Percentiles rank a stretch among this genome's conserved stretches.
Conservation (phyloP, 2,113 vertebrate species). For the Bagarius yarrelli region DNA sequence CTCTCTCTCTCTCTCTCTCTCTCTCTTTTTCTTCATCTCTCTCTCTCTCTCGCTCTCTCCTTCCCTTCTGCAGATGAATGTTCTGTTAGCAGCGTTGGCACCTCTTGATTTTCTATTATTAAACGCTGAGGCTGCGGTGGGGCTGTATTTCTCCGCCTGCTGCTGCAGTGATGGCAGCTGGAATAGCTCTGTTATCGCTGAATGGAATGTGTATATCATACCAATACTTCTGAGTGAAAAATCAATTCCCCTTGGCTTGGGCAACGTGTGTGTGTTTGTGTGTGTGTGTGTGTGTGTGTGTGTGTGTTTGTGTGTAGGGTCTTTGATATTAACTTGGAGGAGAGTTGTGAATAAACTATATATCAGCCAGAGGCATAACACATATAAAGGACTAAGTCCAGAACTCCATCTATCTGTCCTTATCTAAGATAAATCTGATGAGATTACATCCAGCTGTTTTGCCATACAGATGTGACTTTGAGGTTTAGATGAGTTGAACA, state of each 20-base stretch:
- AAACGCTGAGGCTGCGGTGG: constrained; percentile 55
- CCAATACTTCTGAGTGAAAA: constrained; percentile 52
- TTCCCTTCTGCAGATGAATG: constrained; percentile 66
- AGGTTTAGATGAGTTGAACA: background rate
- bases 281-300: constrained; percentile 37
- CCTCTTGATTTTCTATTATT: constrained; percentile 67
- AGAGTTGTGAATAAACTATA: constrained; percentile 35
- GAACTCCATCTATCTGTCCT: background rate
- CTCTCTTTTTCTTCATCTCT: constrained; percentile 40
- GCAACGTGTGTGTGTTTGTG: constrained; percentile 14
- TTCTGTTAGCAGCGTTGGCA: constrained; percentile 60
- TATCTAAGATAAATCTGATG: background rate
- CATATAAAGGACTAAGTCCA: constrained; percentile 23
- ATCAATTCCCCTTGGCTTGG: constrained; percentile 49
- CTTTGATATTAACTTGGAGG: constrained; percentile 29
- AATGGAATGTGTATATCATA: constrained; percentile 61
- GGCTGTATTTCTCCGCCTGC: constrained; percentile 55
- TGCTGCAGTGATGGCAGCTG: constrained; percentile 53
- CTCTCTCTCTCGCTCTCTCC: constrained; percentile 37
- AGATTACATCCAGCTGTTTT: background rate
- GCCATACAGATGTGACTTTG: background rate
- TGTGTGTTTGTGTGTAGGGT: constrained; percentile 18
- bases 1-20: constrained; percentile 46
- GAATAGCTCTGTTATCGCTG: constrained; percentile 63
- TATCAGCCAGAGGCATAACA: constrained; percentile 3